Evolutionary conservation across 2,113 vertebrate species (phyloP).

Genomic region (Rhea americana): DNA sequence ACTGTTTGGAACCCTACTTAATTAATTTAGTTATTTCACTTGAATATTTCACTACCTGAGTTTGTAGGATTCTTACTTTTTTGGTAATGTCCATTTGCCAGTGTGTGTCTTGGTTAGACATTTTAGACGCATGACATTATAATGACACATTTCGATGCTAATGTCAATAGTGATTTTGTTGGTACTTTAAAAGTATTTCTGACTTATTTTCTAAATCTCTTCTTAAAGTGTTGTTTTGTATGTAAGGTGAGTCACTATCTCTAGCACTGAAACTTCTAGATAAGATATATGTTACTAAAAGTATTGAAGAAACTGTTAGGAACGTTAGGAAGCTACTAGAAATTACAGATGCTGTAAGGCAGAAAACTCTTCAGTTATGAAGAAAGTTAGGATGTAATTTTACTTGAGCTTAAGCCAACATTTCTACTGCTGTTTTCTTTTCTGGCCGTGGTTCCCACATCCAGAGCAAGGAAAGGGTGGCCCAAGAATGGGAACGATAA

Average conservation of each 20-base stretch:
- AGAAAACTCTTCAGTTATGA: background rate
- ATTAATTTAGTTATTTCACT: background rate
- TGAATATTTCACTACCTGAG: background rate
- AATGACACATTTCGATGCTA: background rate
- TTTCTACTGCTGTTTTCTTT: background rate
- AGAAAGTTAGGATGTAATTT: background rate
- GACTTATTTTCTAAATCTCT: background rate
- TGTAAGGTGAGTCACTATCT: background rate
- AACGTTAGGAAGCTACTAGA: background rate
- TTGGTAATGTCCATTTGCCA: background rate
- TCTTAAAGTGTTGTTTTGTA: background rate
- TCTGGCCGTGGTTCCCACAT: background rate
- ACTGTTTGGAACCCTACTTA: background rate
- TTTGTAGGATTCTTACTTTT: accelerated
- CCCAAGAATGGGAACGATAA: background rate
- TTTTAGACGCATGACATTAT: no score
- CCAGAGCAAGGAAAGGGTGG: background rate
- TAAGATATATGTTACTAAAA: background rate
- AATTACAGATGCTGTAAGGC: background rate
- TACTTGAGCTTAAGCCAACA: background rate
- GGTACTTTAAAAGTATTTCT: background rate
- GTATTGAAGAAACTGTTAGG: background rate
- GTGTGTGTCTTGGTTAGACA: accelerated
- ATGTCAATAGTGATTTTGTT: background rate
- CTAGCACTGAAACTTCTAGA: background rate